These are phyloP conservation scores for Dicycla oo DNA, from an alignment of 2,888 invertebrate genomes.

Conservation along the genomic window DNA sequence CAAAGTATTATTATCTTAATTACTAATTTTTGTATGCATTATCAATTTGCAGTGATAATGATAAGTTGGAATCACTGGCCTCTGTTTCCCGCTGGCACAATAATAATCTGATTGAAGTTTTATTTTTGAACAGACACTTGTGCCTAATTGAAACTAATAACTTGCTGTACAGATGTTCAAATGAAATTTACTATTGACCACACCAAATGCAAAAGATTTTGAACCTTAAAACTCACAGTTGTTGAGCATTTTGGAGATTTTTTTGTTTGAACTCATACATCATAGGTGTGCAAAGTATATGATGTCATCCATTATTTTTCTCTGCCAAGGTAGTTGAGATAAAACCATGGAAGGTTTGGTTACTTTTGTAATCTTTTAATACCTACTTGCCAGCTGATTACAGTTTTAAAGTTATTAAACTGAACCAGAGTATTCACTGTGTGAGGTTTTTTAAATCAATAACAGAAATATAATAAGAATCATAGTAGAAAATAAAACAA, in stretches of 20 bases:
- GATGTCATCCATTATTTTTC: slow-evolving; percentile 67
- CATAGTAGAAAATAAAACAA: neutral
- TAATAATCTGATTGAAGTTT: slow-evolving; percentile 73
- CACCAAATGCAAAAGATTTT: slow-evolving; percentile 61
- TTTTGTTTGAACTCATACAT: slow-evolving; percentile 33
- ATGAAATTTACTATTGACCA: slow-evolving; percentile 60
- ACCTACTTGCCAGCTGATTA: neutral
- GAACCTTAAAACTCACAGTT: slow-evolving; percentile 65
- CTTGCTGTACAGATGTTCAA: slow-evolving; percentile 65
- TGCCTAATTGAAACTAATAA: slow-evolving; percentile 85
- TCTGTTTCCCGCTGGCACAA: slow-evolving; percentile 63
- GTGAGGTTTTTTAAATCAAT: neutral
- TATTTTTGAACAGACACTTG: slow-evolving; percentile 77
- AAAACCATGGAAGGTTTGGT: slow-evolving; percentile 51
- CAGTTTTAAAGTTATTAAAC: neutral
- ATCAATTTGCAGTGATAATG: slow-evolving; percentile 70
- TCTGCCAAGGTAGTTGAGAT: slow-evolving; percentile 63
- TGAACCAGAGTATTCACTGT: neutral
- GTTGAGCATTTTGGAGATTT: slow-evolving; percentile 29
- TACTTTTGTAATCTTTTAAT: slow-evolving; percentile 45
- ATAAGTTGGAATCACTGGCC: slow-evolving; percentile 72
- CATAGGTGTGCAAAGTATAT: slow-evolving; percentile 61
- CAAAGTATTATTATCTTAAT: slow-evolving; percentile 55
- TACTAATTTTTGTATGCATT: slow-evolving; percentile 57
- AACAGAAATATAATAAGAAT: neutral